These are phyloP conservation scores for Sarcophaga rosellei DNA, from an alignment of 2,888 invertebrate genomes.

Conservation along the genomic window DNA sequence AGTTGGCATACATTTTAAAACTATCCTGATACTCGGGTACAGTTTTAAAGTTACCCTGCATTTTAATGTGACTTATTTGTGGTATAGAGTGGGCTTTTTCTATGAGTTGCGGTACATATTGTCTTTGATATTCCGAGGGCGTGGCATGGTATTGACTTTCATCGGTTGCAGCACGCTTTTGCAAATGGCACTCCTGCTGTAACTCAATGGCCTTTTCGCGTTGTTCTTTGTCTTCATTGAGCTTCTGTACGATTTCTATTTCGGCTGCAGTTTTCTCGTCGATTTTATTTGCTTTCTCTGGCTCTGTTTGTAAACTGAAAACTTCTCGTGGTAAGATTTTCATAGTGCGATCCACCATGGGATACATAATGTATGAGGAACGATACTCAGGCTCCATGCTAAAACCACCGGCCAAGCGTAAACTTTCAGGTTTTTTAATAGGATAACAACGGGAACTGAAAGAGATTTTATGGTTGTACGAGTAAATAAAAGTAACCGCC, in stretches of 20 bases:
- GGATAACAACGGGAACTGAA: constrained; percentile 77
- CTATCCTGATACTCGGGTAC: constrained; percentile 80
- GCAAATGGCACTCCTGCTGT: constrained; percentile 75
- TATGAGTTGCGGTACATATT: constrained; percentile 76
- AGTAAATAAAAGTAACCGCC: neutral
- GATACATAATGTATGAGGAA: constrained; percentile 77
- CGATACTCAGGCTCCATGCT: constrained; percentile 76
- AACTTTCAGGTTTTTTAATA: constrained; percentile 76
- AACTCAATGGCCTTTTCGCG: constrained; percentile 73
- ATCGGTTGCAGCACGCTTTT: constrained; percentile 73
- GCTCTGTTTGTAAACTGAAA: constrained; percentile 73
- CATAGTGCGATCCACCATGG: constrained; percentile 76
- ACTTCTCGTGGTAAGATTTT: constrained; percentile 78
- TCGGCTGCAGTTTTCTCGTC: constrained; percentile 36
- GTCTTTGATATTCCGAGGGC: constrained; percentile 79
- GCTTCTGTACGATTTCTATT: constrained; percentile 64
- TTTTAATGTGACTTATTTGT: constrained; percentile 79
- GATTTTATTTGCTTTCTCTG: constrained; percentile 34
- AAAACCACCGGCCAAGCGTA: constrained; percentile 73
- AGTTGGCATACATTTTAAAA: constrained; percentile 80
- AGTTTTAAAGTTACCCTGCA: constrained; percentile 78
- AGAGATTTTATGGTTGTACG: neutral
- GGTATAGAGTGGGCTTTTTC: constrained; percentile 81
- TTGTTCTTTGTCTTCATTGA: constrained; percentile 73
- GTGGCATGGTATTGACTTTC: constrained; percentile 71